These are phyloP conservation scores for Eilema caniola DNA, from an alignment of 2,888 invertebrate genomes.

Conservation along the genomic window DNA sequence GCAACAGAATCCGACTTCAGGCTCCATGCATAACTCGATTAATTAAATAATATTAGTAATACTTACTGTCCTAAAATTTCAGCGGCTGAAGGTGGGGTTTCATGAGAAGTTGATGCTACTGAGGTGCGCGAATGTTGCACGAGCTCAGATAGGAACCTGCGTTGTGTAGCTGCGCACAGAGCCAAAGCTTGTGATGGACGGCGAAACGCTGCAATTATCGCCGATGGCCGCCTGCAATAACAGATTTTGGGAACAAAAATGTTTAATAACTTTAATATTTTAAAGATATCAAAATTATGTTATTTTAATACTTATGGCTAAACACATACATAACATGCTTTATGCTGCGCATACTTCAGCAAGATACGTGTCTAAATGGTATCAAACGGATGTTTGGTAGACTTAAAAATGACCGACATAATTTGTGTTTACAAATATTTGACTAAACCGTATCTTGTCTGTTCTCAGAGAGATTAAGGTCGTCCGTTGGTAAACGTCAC, in stretches of 20 bases:
- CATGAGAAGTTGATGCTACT: slow-evolving; percentile 74
- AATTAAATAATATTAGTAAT: background rate
- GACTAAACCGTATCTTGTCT: background rate
- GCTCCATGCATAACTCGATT: no score
- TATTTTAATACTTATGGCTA: background rate
- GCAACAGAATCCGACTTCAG: no score
- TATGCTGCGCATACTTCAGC: background rate
- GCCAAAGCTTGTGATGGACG: slow-evolving; percentile 88
- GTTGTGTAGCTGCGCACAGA: slow-evolving; percentile 84
- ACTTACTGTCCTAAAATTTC: slow-evolving; percentile 82
- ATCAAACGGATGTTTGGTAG: background rate
- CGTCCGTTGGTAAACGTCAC: background rate
- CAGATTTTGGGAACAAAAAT: background rate
- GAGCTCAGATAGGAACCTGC: slow-evolving; percentile 78
- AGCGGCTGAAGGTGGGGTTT: slow-evolving; percentile 73
- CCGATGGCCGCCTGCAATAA: slow-evolving; percentile 85
- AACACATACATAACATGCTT: background rate
- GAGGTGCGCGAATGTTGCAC: slow-evolving; percentile 76
- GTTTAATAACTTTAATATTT: background rate
- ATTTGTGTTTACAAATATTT: background rate
- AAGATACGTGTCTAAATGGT: background rate
- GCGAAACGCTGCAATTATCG: slow-evolving; percentile 88
- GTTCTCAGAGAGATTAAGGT: background rate
- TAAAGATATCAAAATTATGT: background rate
- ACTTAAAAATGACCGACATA: background rate